A percentile compares a stretch with the other conserved stretches of the same genome.
Evolutionary conservation across 2,113 vertebrate genomes (phyloP).

Genomic region (Oncorhynchus keta): DNA sequence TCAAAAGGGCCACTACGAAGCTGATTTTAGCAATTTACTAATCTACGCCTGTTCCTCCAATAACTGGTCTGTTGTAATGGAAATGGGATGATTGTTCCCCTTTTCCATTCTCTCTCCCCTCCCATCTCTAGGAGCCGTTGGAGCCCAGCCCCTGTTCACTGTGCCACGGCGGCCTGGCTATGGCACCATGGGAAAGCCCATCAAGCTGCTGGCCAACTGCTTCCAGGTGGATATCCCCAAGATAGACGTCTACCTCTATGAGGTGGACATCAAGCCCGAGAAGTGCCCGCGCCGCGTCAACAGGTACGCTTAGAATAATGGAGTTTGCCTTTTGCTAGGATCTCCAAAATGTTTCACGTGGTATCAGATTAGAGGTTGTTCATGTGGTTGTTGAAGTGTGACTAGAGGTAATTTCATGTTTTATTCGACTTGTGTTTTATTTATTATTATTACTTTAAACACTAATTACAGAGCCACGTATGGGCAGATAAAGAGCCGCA

Average conservation of each 20-base stretch:
- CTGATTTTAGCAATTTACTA: no score
- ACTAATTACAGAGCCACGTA: no score
- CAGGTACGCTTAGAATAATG: conserved; percentile 73
- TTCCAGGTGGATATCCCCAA: conserved; percentile 99
- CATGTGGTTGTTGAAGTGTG: no score
- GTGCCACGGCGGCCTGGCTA: conserved; percentile 97
- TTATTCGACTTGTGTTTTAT: no score
- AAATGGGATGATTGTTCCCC: background rate
- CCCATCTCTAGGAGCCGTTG: conserved; percentile 84
- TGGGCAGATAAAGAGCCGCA: no score
- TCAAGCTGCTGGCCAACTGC: conserved; percentile 99
- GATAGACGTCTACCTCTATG: conserved; percentile 99
- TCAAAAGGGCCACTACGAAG: no score
- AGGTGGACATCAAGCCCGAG: conserved; percentile 99
- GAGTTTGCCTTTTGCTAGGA: background rate
- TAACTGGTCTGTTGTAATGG: no score
- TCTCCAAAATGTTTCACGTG: no score
- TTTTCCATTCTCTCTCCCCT: background rate
- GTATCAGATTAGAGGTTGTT: no score
- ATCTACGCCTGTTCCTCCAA: no score
- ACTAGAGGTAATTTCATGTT: no score
- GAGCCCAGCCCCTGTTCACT: conserved; percentile 98
- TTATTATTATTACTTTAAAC: no score
- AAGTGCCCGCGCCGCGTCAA: conserved; percentile 98
- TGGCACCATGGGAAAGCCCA: conserved; percentile 99